Evolutionary conservation across 2,888 invertebrate genomes (phyloP).

Genomic region (Nebria salina): DNA sequence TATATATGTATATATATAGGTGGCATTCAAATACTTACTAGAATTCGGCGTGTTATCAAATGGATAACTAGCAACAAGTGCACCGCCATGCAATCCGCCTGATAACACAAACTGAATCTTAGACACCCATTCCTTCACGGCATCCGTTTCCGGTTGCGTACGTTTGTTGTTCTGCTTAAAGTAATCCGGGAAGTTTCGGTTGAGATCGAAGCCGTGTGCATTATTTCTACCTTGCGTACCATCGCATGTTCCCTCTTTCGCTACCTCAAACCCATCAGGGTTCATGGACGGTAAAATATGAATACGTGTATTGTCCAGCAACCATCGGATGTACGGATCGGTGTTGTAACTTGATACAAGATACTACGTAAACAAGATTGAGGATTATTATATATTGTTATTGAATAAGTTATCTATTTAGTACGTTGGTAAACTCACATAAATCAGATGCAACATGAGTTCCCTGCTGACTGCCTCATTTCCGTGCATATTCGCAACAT

Average conservation of each 20-base stretch:
- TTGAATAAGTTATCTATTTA: too few species aligned
- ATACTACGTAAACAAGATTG: slow-evolving; percentile 69
- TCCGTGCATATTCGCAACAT: slow-evolving; percentile 96
- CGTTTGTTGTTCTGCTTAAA: slow-evolving; percentile 89
- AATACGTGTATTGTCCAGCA: slow-evolving; percentile 93
- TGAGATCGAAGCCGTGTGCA: slow-evolving; percentile 88
- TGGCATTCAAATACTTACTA: slow-evolving; percentile 70
- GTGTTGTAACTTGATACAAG: slow-evolving; percentile 83
- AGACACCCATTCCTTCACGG: slow-evolving; percentile 93
- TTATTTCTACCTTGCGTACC: slow-evolving; percentile 91
- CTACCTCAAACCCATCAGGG: slow-evolving; percentile 96
- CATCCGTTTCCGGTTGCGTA: slow-evolving; percentile 93
- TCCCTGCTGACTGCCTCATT: slow-evolving; percentile 97
- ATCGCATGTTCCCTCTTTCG: slow-evolving; percentile 88
- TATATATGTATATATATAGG: too few species aligned
- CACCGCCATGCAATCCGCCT: slow-evolving; percentile 94
- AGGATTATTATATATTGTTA: too few species aligned
- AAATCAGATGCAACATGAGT: slow-evolving; percentile 89
- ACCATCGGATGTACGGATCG: slow-evolving; percentile 88
- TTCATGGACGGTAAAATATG: slow-evolving; percentile 99
- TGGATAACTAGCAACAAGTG: slow-evolving; percentile 95
- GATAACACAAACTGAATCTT: slow-evolving; percentile 94
- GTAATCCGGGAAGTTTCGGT: slow-evolving; percentile 96
- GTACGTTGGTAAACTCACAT: slow-evolving; percentile 64
- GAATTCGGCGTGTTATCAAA: slow-evolving; percentile 95